These are phyloP conservation scores for Cydia strobilella DNA, from an alignment of 1,140 invertebrate genomes.

Conservation along the genomic window DNA sequence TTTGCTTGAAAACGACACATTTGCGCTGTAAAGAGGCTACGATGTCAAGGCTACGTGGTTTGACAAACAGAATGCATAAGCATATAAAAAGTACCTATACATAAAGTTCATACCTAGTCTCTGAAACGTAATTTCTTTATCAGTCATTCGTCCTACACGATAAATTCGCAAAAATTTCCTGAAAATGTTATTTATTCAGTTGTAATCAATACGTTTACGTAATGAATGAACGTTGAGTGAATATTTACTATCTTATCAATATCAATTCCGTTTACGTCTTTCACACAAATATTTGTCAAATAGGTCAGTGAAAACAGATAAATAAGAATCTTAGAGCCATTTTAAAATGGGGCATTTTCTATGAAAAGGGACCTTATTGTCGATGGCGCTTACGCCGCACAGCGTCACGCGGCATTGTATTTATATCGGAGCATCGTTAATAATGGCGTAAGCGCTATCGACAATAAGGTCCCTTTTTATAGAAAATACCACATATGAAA, in stretches of 20 bases:
- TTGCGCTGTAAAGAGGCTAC: too few species aligned
- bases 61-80: neutral
- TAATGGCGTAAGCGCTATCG: too few species aligned
- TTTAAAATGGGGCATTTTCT: too few species aligned
- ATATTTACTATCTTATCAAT: neutral
- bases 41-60: too few species aligned
- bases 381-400: too few species aligned
- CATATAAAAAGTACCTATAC: neutral
- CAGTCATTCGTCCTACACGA: constrained; percentile 17
- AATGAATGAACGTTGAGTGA: constrained; percentile 3
- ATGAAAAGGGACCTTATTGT: too few species aligned
- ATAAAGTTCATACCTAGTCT: neutral
- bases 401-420: too few species aligned
- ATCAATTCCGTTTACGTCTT: neutral
- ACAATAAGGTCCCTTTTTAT: too few species aligned
- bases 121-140: neutral
- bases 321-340: too few species aligned
- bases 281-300: neutral
- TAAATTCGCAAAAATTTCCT: neutral
- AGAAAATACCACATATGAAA: too few species aligned
- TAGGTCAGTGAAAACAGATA: neutral
- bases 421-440: too few species aligned
- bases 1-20: too few species aligned
- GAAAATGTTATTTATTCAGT: neutral
- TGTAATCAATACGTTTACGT: neutral